A percentile compares a stretch with the other conserved stretches of the same genome.
Conservation (phyloP, 2,888 invertebrate genomes). For the Meiosimyza platycephala region DNA sequence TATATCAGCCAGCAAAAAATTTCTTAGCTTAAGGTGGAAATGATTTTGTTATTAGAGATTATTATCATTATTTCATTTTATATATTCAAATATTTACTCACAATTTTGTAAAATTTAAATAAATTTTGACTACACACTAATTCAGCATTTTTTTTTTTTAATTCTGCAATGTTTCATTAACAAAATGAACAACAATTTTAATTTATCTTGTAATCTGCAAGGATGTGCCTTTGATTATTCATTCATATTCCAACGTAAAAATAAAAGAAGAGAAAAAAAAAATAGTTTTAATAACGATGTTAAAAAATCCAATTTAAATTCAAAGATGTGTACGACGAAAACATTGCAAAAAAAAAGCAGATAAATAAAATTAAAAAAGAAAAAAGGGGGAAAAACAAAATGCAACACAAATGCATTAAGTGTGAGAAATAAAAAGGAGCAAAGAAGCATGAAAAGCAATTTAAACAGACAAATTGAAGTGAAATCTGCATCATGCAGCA, state of each 20-base stretch:
- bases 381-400: conserved; percentile 19
- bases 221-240: conserved; percentile 48
- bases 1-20: no score
- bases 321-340: conserved; percentile 55
- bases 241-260: conserved; percentile 53
- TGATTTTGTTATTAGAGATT: no score
- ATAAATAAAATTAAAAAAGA: conserved; percentile 42
- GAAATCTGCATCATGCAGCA: conserved; percentile 34
- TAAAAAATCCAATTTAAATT: conserved; percentile 66
- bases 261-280: conserved; percentile 45
- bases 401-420: conserved; percentile 33
- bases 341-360: conserved; percentile 45
- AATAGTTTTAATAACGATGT: conserved; percentile 61
- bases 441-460: conserved; percentile 51
- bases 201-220: not conserved
- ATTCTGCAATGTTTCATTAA: no score
- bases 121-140: no score
- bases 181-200: no score
- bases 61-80: no score
- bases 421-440: conserved; percentile 21
- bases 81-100: no score
- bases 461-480: conserved; percentile 60
- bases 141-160: no score
- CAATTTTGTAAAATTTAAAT: no score
- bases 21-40: no score